These are phyloP conservation scores for Suillia variegata DNA, from an alignment of 2,888 invertebrate genomes.

Conservation along the genomic window DNA sequence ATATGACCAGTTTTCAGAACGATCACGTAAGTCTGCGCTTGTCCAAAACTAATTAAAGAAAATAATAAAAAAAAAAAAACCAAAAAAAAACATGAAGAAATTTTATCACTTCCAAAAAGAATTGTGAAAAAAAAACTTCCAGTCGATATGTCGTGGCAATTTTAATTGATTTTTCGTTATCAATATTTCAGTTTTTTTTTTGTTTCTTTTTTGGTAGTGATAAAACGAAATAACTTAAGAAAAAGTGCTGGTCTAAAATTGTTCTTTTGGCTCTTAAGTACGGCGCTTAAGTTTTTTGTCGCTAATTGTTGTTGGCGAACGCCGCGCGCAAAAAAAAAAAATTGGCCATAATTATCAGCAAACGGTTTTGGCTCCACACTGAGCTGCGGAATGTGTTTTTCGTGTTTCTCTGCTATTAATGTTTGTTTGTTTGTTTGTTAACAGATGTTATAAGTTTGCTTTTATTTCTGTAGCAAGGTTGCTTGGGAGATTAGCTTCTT, in stretches of 20 bases:
- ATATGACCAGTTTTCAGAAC: conserved; percentile 30
- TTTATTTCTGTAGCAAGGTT: neutral
- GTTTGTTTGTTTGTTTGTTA: neutral
- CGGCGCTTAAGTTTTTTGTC: too few species aligned
- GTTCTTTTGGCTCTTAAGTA: too few species aligned
- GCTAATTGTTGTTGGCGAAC: too few species aligned
- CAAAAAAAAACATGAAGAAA: conserved; percentile 12
- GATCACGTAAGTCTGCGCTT: conserved; percentile 33
- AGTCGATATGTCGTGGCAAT: conserved; percentile 7
- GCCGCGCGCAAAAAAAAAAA: too few species aligned
- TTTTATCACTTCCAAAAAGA: neutral
- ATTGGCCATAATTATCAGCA: too few species aligned
- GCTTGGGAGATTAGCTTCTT: neutral
- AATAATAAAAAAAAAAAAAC: neutral
- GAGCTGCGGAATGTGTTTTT: neutral
- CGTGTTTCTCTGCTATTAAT: too few species aligned
- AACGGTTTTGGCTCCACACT: neutral
- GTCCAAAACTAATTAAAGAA: neutral
- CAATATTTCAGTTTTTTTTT: conserved; percentile 12
- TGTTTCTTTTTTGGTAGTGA: conserved; percentile 9
- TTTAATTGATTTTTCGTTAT: conserved; percentile 20
- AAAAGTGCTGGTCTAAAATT: neutral
- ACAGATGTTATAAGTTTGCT: neutral
- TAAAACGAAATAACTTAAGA: conserved; percentile 4
- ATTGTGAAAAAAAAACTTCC: neutral